These are phyloP conservation scores for Pterostichus madidus DNA, from an alignment of 2,888 invertebrate species.

Conservation along the genomic window DNA sequence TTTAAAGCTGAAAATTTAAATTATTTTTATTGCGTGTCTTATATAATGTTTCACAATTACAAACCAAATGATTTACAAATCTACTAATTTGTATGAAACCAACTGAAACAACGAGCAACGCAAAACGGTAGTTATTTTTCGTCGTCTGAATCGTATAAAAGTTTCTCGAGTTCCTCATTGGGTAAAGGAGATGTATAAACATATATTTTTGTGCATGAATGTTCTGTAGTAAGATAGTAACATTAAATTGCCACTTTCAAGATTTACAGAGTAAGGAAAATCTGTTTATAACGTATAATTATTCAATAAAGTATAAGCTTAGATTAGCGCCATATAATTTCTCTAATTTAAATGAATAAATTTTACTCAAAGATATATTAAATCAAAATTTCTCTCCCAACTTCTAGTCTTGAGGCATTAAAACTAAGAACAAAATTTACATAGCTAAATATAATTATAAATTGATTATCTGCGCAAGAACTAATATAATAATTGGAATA, in stretches of 20 bases:
- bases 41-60: too few relatives aligned
- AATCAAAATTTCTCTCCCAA: constrained; percentile 40
- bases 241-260: not conserved
- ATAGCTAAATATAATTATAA: not conserved
- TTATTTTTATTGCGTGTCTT: too few relatives aligned
- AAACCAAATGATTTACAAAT: too few relatives aligned
- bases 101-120: too few relatives aligned
- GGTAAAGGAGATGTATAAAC: too few relatives aligned
- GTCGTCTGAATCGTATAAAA: too few relatives aligned
- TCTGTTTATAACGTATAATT: constrained; percentile 31
- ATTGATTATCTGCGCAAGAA: not conserved
- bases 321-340: constrained; percentile 31
- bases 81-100: too few relatives aligned
- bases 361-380: constrained; percentile 34
- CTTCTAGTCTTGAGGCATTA: constrained; percentile 24
- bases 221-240: not conserved
- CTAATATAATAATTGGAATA: not conserved
- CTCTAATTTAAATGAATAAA: constrained; percentile 44
- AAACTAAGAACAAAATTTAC: not conserved
- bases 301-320: constrained; percentile 15
- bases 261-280: not conserved
- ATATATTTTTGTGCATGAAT: not conserved
- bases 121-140: too few relatives aligned
- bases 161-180: too few relatives aligned
- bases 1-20: too few relatives aligned